phyloP scores from a whole-genome alignment of 1,140 invertebrate species.

The Steinernema feltiae region DNA sequence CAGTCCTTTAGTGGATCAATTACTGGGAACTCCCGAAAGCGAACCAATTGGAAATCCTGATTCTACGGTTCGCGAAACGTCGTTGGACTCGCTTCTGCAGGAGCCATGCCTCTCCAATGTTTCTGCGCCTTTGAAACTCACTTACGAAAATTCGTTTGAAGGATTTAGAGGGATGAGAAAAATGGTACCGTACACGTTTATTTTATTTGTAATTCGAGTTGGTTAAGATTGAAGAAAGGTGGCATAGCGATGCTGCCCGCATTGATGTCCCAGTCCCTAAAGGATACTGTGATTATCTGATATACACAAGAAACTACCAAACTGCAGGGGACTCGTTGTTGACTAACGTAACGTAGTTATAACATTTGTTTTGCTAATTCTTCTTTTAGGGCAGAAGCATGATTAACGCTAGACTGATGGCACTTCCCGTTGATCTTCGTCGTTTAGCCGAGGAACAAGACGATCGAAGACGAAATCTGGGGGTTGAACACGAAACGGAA shows the following conservation, averaged over 20 bases:
- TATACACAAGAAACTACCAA: neutral
- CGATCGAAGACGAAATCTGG: neutral
- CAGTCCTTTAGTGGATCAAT: neutral
- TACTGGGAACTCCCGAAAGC: neutral
- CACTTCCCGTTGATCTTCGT: neutral
- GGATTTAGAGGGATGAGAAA: neutral
- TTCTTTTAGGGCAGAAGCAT: neutral
- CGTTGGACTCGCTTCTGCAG: neutral
- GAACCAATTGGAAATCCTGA: neutral
- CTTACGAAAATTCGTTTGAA: neutral
- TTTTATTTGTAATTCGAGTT: neutral
- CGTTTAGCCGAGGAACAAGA: constrained; percentile 1
- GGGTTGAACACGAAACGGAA: neutral
- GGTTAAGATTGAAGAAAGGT: neutral
- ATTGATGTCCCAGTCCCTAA: neutral
- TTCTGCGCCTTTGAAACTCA: neutral
- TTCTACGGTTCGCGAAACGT: neutral
- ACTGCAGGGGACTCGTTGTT: neutral
- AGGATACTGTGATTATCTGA: neutral
- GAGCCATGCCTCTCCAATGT: neutral
- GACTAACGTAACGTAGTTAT: neutral
- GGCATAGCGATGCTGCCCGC: neutral
- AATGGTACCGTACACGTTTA: neutral
- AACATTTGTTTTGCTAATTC: neutral
- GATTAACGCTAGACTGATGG: neutral